Evolutionary conservation across 1,140 invertebrate species (phyloP).

Genomic region (Caenorhabditis elegans): DNA sequence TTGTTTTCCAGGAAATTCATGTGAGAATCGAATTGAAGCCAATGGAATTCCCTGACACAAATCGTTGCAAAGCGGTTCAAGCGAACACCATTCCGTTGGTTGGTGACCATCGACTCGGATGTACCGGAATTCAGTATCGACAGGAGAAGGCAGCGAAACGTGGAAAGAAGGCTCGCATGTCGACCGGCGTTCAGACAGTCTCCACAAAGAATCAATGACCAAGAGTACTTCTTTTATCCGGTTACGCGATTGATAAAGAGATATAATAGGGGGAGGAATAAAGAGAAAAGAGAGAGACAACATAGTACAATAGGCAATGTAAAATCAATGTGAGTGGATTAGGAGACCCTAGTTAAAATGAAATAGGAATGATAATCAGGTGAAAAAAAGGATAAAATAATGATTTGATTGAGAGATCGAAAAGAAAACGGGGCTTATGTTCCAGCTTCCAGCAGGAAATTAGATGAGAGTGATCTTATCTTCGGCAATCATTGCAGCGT

Average conservation of each 20-base stretch:
- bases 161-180: neutral
- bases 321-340: too few species aligned
- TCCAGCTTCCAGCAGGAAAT: neutral
- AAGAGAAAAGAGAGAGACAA: neutral
- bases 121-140: neutral
- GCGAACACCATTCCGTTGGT: neutral
- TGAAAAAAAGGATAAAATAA: neutral
- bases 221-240: neutral
- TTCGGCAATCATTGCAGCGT: conserved; percentile 58
- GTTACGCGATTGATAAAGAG: neutral
- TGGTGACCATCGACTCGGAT: neutral
- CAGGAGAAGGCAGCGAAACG: neutral
- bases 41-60: neutral
- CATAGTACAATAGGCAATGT: neutral
- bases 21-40: neutral
- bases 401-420: neutral
- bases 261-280: neutral
- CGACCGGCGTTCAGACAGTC: neutral
- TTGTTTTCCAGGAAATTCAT: neutral
- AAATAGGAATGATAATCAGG: neutral
- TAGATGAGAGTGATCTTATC: conserved; percentile 54
- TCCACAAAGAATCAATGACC: neutral
- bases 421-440: neutral
- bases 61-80: neutral
- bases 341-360: neutral